Conservation (phyloP, 2,888 invertebrate species). For the Lycia hirtaria region DNA sequence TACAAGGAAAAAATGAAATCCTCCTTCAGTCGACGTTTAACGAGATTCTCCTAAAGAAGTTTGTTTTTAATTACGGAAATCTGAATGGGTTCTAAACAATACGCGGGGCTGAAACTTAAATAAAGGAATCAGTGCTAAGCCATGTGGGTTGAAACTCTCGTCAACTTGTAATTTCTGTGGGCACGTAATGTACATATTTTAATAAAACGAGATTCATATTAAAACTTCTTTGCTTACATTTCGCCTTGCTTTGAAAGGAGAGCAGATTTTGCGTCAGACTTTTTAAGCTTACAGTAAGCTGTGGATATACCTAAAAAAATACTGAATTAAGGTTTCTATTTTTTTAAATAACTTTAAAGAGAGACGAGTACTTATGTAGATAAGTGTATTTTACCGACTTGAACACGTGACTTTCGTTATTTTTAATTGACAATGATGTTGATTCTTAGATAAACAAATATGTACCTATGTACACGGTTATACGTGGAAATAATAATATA, state of each 20-base stretch:
- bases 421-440: no score
- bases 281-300: not conserved
- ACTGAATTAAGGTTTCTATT: no score
- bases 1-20: conserved; percentile 1
- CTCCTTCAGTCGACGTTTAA: conserved; percentile 42
- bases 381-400: no score
- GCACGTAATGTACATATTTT: not conserved
- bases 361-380: no score
- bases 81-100: conserved; percentile 43
- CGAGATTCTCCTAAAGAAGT: conserved; percentile 46
- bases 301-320: not conserved
- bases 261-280: not conserved
- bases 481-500: no score
- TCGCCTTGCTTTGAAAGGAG: not conserved
- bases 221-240: not conserved
- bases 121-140: conserved; percentile 34
- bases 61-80: conserved; percentile 51
- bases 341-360: no score
- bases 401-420: no score
- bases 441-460: no score
- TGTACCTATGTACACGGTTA: no score
- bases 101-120: conserved; percentile 26
- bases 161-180: not conserved
- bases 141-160: conserved; percentile 10
- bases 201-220: not conserved